Percentiles rank a stretch among this genome's conserved stretches.
Conservation (phyloP, 1,140 invertebrate species). For the Drosophila pandora region DNA sequence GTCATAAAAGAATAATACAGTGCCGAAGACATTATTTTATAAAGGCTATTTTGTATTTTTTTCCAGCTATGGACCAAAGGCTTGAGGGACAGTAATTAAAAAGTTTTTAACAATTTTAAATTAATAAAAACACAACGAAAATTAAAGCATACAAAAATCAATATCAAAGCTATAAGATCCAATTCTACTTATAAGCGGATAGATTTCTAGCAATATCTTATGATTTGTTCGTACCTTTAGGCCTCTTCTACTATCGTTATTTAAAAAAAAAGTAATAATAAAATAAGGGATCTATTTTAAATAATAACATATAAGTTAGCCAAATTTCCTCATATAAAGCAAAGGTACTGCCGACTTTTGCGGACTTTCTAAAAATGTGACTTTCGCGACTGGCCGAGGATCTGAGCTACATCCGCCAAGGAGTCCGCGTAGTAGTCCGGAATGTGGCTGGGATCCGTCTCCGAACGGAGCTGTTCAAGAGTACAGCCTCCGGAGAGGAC, state of each 20-base stretch:
- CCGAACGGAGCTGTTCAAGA: constrained; percentile 66
- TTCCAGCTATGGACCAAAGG: too few species aligned
- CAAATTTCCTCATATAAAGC: neutral
- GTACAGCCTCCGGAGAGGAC: constrained; percentile 84
- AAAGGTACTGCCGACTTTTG: neutral
- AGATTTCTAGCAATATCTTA: too few species aligned
- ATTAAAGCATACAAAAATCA: too few species aligned
- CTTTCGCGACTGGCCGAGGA: constrained; percentile 40
- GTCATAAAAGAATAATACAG: too few species aligned
- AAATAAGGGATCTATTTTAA: neutral
- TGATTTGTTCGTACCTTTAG: neutral
- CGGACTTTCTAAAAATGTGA: constrained; percentile 42
- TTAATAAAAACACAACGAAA: too few species aligned
- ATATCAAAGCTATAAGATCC: too few species aligned
- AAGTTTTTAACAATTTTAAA: too few species aligned
- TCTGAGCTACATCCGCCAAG: constrained; percentile 52
- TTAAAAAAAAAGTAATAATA: neutral
- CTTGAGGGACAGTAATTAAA: too few species aligned
- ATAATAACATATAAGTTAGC: neutral
- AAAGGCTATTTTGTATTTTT: too few species aligned
- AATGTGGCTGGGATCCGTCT: constrained; percentile 59
- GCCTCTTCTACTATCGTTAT: neutral
- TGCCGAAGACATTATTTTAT: too few species aligned
- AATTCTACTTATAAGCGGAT: too few species aligned
- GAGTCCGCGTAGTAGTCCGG: constrained; percentile 85